These are phyloP conservation scores for Oncorhynchus mykiss DNA, from an alignment of 2,113 vertebrate species.

Conservation along the genomic window DNA sequence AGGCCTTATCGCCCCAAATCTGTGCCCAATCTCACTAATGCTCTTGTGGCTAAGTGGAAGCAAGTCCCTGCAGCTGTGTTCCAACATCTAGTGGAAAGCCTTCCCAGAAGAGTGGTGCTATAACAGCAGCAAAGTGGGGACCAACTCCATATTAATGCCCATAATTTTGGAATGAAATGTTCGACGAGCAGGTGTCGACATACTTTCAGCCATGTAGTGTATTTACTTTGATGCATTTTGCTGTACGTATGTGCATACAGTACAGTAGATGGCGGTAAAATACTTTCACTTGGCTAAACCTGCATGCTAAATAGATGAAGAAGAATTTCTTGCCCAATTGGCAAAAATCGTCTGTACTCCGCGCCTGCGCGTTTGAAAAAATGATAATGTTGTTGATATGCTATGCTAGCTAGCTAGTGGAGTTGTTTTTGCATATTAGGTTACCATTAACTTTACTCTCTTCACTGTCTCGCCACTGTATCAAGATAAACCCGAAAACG, in stretches of 20 bases:
- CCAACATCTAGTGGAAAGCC: too few species aligned
- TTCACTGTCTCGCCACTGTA: background rate
- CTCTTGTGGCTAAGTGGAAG: too few species aligned
- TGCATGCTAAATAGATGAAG: slow-evolving; percentile 17
- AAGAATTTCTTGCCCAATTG: slow-evolving; percentile 46
- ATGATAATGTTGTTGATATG: slow-evolving; percentile 38
- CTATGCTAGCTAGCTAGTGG: slow-evolving; percentile 15
- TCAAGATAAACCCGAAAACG: background rate
- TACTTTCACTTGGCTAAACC: background rate
- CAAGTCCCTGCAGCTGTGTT: too few species aligned
- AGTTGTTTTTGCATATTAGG: slow-evolving; percentile 22
- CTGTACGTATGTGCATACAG: background rate
- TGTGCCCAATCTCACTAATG: too few species aligned
- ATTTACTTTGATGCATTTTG: background rate
- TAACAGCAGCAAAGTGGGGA: too few species aligned
- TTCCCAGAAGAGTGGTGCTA: too few species aligned
- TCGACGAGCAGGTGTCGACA: too few species aligned
- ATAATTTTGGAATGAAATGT: too few species aligned
- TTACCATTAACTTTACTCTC: slow-evolving; percentile 7
- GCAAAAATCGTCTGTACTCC: background rate
- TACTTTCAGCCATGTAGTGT: too few species aligned
- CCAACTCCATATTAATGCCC: too few species aligned
- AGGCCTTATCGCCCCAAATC: too few species aligned
- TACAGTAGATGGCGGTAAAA: slow-evolving; percentile 34
- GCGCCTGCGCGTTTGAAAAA: slow-evolving; percentile 42